A percentile compares a stretch with the other conserved stretches of the same genome.
Conservation (phyloP, 2,888 invertebrate genomes). For the Microdon myrmicae region DNA sequence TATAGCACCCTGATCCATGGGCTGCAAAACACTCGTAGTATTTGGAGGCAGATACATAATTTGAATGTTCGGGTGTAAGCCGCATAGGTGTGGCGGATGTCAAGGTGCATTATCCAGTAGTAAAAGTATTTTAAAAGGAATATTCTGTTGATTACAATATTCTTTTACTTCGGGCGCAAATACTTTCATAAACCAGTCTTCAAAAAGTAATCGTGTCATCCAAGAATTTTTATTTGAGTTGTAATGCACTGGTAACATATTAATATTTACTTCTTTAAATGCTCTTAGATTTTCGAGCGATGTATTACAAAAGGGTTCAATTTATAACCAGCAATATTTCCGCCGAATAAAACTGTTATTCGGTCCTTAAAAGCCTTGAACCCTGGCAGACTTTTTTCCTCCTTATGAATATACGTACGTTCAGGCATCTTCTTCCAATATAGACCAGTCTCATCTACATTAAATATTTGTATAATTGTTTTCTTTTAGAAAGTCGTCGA, state of each 20-base stretch:
- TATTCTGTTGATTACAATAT: conserved; percentile 28
- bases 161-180: conserved; percentile 42
- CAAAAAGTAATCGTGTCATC: conserved; percentile 55
- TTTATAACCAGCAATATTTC: no score
- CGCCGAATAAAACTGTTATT: not conserved
- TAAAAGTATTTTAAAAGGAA: conserved; percentile 19
- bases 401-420: not conserved
- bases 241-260: conserved; percentile 56
- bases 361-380: not conserved
- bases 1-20: conserved; percentile 25
- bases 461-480: no score
- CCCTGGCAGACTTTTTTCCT: not conserved
- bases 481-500: no score
- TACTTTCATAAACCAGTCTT: conserved; percentile 53
- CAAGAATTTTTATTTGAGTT: conserved; percentile 56
- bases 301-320: no score
- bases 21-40: conserved; percentile 14
- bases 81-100: conserved; percentile 1
- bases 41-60: conserved; percentile 16
- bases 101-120: conserved; percentile 23
- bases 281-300: conserved; percentile 58
- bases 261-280: conserved; percentile 55
- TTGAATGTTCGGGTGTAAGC: conserved; percentile 11
- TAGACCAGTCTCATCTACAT: not conserved
- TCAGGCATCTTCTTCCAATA: conserved; percentile 2